Base-by-base conservation (phyloP, 2,113 vertebrate species). In the Mellivora capensis region DNA sequence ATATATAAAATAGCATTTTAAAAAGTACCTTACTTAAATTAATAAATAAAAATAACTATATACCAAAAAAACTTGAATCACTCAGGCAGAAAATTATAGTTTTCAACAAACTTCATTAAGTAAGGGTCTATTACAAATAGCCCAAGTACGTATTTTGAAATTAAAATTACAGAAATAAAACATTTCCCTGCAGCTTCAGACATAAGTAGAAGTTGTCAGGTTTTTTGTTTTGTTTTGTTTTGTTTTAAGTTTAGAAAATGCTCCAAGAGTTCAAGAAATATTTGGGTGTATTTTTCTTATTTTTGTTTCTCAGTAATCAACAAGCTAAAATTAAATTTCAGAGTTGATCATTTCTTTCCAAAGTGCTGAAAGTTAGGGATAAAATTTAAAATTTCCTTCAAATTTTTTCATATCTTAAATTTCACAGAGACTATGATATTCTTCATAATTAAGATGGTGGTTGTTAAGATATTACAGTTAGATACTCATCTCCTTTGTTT, bases 401-500 rank as follows among this genome's bases (percentile, higher is more conserved):
- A 69, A 54, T 76, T 62, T 72, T 83, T 77, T 52, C 34, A 49
- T 7, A n/a, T 84, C 49, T 96, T 79, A 52, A 71, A 39, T 49
- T 71, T 34, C 27, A 54, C 20, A 80, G 62, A 27, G 20, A 87
- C 93, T 93, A 59, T 14, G 71, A 90, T 31, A 71, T 54, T 93
- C 90, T 81, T 94, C 37, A n/a, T 1, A 93, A 80, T 62, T 34
- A 21, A 97, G 94, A 94, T 62, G 15, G n/a, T 0, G 0, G 79
- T 87, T 74, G 57, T 27, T 59, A 67, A 89, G 93, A 37, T 80
- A 79, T 87, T 71, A 87, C 6, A 83, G 91, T 72, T 95, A 90
- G 80, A 96, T 97, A 59, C 84, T 62, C 97, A 64, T 85, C 80
- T 96, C 67, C 18, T 92, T 95, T 96, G 69, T 97, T 97, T 97